phyloP scores from a whole-genome alignment of 1,140 invertebrate species.

The Heliconius eleuchia region DNA sequence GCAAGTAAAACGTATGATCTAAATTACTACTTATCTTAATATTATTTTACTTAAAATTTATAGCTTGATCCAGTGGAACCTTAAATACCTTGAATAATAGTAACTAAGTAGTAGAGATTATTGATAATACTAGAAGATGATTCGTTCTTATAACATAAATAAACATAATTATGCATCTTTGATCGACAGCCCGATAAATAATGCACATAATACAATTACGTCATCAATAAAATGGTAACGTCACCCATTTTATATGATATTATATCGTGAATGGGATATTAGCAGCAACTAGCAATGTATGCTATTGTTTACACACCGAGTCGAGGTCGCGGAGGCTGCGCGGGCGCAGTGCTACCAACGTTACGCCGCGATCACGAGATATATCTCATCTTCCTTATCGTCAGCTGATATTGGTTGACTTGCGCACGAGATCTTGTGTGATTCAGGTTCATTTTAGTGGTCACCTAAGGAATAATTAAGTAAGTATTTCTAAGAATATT shows the following conservation, averaged over 20 bases:
- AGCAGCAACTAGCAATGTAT: constrained; percentile 43
- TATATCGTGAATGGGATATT: constrained; percentile 11
- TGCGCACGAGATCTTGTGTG: constrained; percentile 2
- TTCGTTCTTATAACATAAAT: background rate
- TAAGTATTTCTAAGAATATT: background rate
- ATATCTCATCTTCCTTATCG: constrained; percentile 71
- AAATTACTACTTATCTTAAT: background rate
- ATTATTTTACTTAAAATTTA: background rate
- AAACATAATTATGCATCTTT: background rate
- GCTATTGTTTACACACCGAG: constrained; percentile 33
- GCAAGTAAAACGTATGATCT: background rate
- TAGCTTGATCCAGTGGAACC: too few relatives aligned
- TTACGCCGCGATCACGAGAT: constrained; percentile 70
- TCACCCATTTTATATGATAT: constrained; percentile 2
- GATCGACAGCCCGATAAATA: background rate
- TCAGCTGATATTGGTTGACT: constrained; percentile 61
- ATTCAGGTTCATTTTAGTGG: background rate
- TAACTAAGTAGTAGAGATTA: background rate
- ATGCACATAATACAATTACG: background rate
- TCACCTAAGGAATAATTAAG: background rate
- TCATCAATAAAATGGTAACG: constrained; percentile 1
- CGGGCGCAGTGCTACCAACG: constrained; percentile 69
- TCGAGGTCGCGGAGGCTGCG: constrained; percentile 64
- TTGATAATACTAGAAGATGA: background rate
- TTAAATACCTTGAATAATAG: background rate